Conservation (phyloP, 2,113 vertebrate species). For the Penelope pileata region DNA sequence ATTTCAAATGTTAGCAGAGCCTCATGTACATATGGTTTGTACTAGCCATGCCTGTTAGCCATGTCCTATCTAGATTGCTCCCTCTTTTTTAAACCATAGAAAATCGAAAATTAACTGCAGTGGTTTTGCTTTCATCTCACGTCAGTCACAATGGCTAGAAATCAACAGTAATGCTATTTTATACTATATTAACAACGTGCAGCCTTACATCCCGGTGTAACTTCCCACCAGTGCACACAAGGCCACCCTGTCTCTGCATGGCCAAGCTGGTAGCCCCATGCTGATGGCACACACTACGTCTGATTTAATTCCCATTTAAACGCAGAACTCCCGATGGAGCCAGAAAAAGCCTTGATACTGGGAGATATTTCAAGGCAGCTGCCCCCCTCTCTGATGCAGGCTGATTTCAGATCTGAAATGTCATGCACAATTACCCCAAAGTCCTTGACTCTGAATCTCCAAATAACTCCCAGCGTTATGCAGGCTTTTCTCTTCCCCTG, state of each 20-base stretch:
- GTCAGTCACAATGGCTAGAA: background rate
- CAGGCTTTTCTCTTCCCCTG: background rate
- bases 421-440: background rate
- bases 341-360: background rate
- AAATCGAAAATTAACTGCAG: background rate
- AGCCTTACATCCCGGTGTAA: background rate
- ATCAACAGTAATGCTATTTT: background rate
- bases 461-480: background rate
- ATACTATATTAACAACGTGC: background rate
- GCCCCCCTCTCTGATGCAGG: background rate
- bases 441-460: background rate
- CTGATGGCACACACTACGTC: background rate
- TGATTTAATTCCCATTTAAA: slow-evolving; percentile 40
- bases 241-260: background rate
- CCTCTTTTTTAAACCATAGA: background rate
- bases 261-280: background rate
- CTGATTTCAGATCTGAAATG: slow-evolving; percentile 41
- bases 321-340: background rate
- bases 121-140: background rate
- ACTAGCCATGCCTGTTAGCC: background rate
- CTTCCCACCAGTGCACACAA: background rate
- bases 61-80: background rate
- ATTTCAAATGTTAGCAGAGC: background rate
- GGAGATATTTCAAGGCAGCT: slow-evolving; percentile 18
- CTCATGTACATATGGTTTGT: background rate